Conservation (phyloP, 2,797 vertebrate genomes). For the Macropus fuliginosus region DNA sequence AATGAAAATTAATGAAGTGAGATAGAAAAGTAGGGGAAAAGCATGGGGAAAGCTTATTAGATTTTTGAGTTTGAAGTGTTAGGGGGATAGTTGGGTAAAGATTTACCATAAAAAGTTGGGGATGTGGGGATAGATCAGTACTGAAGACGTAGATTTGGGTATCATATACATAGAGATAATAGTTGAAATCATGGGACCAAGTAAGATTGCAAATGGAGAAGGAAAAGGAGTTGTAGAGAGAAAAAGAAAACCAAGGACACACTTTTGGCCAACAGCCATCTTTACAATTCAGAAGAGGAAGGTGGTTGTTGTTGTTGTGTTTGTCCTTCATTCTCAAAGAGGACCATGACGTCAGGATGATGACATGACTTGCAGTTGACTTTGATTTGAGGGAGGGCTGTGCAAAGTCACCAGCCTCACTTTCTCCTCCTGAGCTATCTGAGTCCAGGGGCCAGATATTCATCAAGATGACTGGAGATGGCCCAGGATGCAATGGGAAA, state of each 20-base stretch:
- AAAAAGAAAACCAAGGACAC: not conserved
- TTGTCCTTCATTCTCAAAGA: too few relatives aligned
- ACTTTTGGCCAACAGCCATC: not conserved
- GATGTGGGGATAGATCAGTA: not conserved
- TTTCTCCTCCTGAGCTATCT: too few relatives aligned
- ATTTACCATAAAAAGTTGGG: not conserved
- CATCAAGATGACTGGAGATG: too few relatives aligned
- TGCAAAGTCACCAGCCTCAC: too few relatives aligned
- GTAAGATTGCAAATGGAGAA: not conserved
- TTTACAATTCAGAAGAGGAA: not conserved
- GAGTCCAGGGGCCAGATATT: too few relatives aligned
- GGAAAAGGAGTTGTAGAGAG: not conserved
- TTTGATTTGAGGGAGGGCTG: too few relatives aligned
- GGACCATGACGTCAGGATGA: too few relatives aligned
- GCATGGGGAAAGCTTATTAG: not conserved
- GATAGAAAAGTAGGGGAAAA: not conserved
- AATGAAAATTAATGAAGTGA: not conserved
- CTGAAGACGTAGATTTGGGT: not conserved
- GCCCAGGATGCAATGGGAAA: too few relatives aligned
- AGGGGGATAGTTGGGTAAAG: not conserved
- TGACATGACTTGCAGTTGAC: too few relatives aligned
- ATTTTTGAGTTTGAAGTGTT: not conserved
- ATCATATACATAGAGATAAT: not conserved
- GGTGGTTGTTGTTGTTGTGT: too few relatives aligned
- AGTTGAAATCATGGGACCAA: not conserved